Evolutionary conservation across 2,113 vertebrate species (phyloP), one percentile per base, ranked within the genome.

Genomic region (Thryonomys swinderianus): DNA sequence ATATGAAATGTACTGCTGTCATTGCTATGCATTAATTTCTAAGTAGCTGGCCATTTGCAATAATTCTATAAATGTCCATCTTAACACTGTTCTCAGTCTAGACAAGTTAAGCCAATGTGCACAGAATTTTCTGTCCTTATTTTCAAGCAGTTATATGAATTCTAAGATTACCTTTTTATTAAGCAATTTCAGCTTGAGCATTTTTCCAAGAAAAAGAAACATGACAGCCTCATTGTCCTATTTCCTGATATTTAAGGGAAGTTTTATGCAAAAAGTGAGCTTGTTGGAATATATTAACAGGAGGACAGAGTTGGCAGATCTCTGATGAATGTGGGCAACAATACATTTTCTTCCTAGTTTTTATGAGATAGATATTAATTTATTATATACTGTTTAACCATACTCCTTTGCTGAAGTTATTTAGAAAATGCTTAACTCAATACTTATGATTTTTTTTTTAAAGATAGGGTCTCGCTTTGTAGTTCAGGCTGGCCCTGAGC

Each of bases 21-120:
- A 94, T 69, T 86, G 90, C 69, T 84, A 51, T 84, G 88, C 90
- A 96, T 96, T 96, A 95, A 97, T 98, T 95, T 97, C 92, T 93
- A 96, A 88, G 88, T 95, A 95, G 83, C 73, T 91, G 91, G 85
- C 37, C 91, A 78, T 97, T 97, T 97, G 91, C 91, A 95, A 96
- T 97, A 95, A 93, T 95, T 95, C 82, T 93, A 53, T 91, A 95
- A 96, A 87, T 94, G 96, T 92, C 85, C 83, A 66, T 96, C 84
- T 94, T 95, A 94, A 80, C 64, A 51, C 74, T 89, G 62, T 87
- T 92, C 96, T 96, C 91, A 87, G 88, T 96, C 95, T 93, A 97
- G 95, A 97, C 93, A 95, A 84, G 90, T 90, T 92, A 96, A 97
- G 83, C 74, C 93, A 85, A 53, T 67, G 79, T 95, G 80, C 67